Evolutionary conservation across 2,113 vertebrate genomes (phyloP).

Genomic region (Coregonus clupeaformis): DNA sequence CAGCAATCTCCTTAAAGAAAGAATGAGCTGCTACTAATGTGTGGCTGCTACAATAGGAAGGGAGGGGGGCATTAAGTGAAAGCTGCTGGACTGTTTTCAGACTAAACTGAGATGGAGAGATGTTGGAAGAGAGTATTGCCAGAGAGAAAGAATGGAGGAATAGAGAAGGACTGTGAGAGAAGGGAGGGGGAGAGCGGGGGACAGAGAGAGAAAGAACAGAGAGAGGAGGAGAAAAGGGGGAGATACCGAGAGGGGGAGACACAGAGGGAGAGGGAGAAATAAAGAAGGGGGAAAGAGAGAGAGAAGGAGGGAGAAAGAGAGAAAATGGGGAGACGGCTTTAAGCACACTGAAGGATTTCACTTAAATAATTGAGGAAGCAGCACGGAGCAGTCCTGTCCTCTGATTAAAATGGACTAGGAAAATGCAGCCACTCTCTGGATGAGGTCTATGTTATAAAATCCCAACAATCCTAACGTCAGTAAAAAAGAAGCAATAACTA

Average conservation of each 20-base stretch:
- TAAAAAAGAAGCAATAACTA: no score
- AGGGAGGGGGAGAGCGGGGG: not conserved
- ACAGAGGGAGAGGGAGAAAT: not conserved
- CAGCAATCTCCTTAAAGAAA: slow-evolving; percentile 60
- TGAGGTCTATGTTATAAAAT: not conserved
- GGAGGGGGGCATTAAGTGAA: not conserved
- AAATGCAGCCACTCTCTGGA: slow-evolving; percentile 1
- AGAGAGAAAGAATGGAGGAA: not conserved
- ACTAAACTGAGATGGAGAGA: slow-evolving; percentile 23
- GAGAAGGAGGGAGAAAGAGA: not conserved
- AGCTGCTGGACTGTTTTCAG: slow-evolving; percentile 2
- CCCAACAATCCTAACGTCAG: no score
- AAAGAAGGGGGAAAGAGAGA: not conserved
- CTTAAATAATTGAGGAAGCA: slow-evolving; percentile 53
- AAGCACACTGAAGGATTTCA: slow-evolving; percentile 37
- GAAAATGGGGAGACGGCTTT: not conserved
- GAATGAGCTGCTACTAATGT: slow-evolving; percentile 50
- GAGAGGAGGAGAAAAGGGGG: not conserved
- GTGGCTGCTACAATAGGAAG: slow-evolving; percentile 24
- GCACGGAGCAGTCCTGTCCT: slow-evolving; percentile 59
- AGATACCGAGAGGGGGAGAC: slow-evolving; percentile 5
- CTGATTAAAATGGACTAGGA: slow-evolving; percentile 30
- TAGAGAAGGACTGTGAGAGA: not conserved
- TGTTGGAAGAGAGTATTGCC: not conserved
- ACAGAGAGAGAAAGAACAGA: not conserved